A percentile compares a stretch with the other conserved stretches of the same genome.
Evolutionary conservation across 2,888 invertebrate genomes (phyloP).

Genomic region (Lissocephala sabroskyi): DNA sequence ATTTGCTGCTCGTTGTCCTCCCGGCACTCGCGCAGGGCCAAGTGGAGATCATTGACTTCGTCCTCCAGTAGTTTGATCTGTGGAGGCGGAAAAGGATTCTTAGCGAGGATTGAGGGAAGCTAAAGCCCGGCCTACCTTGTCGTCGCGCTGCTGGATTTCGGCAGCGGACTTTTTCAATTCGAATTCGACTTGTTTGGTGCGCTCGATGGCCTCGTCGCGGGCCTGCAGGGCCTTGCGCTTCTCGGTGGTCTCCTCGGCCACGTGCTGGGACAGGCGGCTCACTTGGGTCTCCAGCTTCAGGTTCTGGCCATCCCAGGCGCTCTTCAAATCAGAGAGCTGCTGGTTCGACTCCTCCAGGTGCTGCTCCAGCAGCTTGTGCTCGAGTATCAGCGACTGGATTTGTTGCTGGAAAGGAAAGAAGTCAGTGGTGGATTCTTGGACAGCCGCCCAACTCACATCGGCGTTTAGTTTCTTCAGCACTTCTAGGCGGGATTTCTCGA

Average conservation of each 20-base stretch:
- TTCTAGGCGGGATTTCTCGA: constrained; percentile 69
- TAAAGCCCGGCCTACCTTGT: constrained; percentile 53
- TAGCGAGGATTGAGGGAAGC: not conserved
- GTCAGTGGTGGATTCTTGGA: no score
- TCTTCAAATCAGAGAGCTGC: constrained; percentile 90
- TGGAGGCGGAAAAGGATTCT: not conserved
- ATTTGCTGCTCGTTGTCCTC: constrained; percentile 75
- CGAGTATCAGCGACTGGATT: constrained; percentile 75
- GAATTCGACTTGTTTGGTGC: constrained; percentile 73
- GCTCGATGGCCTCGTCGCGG: constrained; percentile 78
- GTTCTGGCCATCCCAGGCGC: constrained; percentile 93
- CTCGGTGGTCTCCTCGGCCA: constrained; percentile 88
- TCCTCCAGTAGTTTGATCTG: constrained; percentile 78
- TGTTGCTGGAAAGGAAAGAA: constrained; percentile 71
- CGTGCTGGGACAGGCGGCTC: constrained; percentile 85
- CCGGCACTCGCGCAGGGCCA: constrained; percentile 76
- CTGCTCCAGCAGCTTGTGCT: constrained; percentile 80
- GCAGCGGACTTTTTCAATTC: constrained; percentile 64
- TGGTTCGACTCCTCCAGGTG: constrained; percentile 88
- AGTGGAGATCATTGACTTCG: constrained; percentile 82
- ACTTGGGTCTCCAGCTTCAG: constrained; percentile 92
- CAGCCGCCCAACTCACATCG: constrained; percentile 37
- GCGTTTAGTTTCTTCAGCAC: constrained; percentile 51
- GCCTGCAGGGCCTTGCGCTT: constrained; percentile 82
- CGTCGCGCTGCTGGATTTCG: constrained; percentile 67